phyloP scores from a whole-genome alignment of 2,113 vertebrate species.

The Elaphurus davidianus region DNA sequence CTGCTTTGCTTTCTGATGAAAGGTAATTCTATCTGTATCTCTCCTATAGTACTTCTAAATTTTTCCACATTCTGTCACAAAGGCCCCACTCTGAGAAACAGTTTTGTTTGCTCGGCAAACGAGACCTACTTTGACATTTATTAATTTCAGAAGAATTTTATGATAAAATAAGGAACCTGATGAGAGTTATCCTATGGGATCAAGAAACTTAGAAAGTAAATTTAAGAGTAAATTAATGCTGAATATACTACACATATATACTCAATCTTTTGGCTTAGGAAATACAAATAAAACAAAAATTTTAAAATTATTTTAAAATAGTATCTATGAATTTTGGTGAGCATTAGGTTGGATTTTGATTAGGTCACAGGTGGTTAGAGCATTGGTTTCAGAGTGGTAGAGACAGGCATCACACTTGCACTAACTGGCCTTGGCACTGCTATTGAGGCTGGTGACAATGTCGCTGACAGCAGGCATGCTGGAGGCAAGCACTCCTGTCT shows the following conservation, averaged over 20 bases:
- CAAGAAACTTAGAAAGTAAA: background rate
- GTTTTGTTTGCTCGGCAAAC: background rate
- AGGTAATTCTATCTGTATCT: background rate
- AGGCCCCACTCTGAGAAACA: fast-evolving
- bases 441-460: background rate
- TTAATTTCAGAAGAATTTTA: background rate
- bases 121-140: background rate
- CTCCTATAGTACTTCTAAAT: background rate
- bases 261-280: background rate
- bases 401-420: fast-evolving
- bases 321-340: background rate
- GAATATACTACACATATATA: background rate
- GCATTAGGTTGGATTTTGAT: too few relatives aligned
- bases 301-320: background rate
- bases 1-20: background rate
- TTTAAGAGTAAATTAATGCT: background rate
- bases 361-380: too few relatives aligned
- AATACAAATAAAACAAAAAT: background rate
- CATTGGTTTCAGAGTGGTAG: fast-evolving
- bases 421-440: too few relatives aligned
- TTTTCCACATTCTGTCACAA: background rate
- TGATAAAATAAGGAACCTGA: background rate
- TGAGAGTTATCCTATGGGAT: background rate
- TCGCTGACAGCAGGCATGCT: too few relatives aligned
- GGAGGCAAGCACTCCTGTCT: background rate